These are phyloP conservation scores for Paratilapia polleni DNA, from an alignment of 2,113 vertebrate genomes.

Conservation along the genomic window DNA sequence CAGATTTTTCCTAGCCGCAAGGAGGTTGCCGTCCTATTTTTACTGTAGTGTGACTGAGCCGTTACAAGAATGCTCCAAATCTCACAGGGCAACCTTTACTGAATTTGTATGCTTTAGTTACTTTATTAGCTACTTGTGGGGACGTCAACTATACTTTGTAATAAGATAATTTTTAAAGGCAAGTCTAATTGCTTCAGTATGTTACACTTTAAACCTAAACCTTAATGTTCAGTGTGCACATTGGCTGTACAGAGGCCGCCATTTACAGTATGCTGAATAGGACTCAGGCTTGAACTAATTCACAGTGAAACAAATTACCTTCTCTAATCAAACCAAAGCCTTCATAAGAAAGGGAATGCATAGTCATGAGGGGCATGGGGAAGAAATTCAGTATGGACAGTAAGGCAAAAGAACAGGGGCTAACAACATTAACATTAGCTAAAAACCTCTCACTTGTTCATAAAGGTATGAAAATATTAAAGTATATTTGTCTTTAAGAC, in stretches of 20 bases:
- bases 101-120: background rate
- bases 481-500: conserved; percentile 19
- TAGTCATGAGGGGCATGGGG: conserved; percentile 58
- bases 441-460: background rate
- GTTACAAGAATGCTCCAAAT: no score
- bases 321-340: conserved; percentile 43
- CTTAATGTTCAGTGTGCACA: background rate
- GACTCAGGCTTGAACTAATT: conserved; percentile 19
- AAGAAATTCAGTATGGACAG: conserved; percentile 21
- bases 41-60: no score
- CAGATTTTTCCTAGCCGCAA: no score
- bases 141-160: background rate
- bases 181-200: background rate
- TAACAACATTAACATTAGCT: background rate
- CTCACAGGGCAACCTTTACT: no score
- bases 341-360: conserved; percentile 67
- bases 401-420: conserved; percentile 33
- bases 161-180: background rate
- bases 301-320: conserved; percentile 63
- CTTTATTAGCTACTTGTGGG: background rate
- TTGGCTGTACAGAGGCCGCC: background rate
- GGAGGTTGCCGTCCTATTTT: no score
- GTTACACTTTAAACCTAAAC: background rate
- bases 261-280: background rate
- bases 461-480: conserved; percentile 16